These are phyloP conservation scores for Palythoa grandiflora DNA, from an alignment of 92 coral and sea anemone species.

Conservation along the genomic window DNA sequence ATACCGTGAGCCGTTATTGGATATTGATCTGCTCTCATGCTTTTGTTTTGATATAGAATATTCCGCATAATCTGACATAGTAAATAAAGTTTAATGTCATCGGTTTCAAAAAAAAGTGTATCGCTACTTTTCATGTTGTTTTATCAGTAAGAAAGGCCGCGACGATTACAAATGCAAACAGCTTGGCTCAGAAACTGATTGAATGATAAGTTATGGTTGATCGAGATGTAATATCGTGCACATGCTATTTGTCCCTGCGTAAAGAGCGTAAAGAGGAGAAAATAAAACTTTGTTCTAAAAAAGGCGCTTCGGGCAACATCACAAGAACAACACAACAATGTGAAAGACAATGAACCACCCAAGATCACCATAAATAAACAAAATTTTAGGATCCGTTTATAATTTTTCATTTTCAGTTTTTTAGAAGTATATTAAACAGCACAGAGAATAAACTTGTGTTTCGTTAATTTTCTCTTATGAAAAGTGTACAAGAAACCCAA, in stretches of 20 bases:
- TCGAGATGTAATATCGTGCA: conserved; percentile 34
- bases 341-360: conserved; percentile 40
- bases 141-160: conserved; percentile 47
- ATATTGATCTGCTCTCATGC: conserved; percentile 35
- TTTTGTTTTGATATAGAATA: conserved; percentile 45
- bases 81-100: conserved; percentile 40
- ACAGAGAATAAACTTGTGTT: neutral
- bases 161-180: conserved; percentile 50
- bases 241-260: conserved; percentile 30
- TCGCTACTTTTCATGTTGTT: conserved; percentile 35
- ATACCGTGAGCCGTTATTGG: conserved; percentile 32
- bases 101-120: conserved; percentile 40
- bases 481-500: conserved; percentile 72
- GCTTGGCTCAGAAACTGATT: conserved; percentile 38
- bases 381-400: conserved; percentile 6
- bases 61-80: conserved; percentile 44
- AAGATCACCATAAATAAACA: conserved; percentile 11
- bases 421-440: conserved; percentile 10
- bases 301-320: conserved; percentile 31
- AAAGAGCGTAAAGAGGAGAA: conserved; percentile 24
- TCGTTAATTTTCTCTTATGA: conserved; percentile 4
- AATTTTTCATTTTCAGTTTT: conserved; percentile 7
- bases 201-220: conserved; percentile 45
- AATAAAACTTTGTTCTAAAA: conserved; percentile 36
- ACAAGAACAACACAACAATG: conserved; percentile 24